Evolutionary conservation across 2,113 vertebrate species (phyloP), one percentile per base, ranked within the genome.

Genomic region (Calypte anna): DNA sequence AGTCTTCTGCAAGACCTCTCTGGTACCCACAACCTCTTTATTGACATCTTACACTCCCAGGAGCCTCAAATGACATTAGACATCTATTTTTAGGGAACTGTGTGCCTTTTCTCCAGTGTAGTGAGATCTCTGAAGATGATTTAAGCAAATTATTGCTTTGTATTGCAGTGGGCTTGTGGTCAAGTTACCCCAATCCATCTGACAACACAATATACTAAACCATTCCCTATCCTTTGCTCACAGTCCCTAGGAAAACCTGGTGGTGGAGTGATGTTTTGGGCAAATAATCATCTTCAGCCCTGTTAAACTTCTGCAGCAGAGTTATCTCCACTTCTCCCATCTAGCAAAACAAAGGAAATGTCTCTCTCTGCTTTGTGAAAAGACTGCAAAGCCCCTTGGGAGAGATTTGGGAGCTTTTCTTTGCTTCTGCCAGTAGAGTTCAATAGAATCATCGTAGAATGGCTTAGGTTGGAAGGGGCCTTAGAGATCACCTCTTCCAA

Each of bases 31-130:
- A 25, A 90, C 28, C 4, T 31, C 23, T 5, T 3, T 14, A 53
- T 31, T 48, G 36, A 19, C 44, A 8, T 54, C 30, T 58, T 38
- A 50, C 50, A 23, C 21, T 68, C 44, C n/a, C 9, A 58, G 33
- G 18, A 75, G 9, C 46, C 23, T 69, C 0, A 0, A 51, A 27
- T 46, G 16, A 3, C 46, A 31, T 6, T 44, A 36, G 14, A 12
- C 15, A 40, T 18, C n/a, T 76, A 19, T 57, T 40, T 57, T 86
- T 40, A 77, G 48, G 31, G 22, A 51, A 11, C 17, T 19, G 9
- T 11, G 20, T 14, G 21, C 8, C 36, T 10, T 68, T 86, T 36
- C 43, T 51, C 9, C 33, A 55, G 14, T 4, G 5, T 6, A 51
- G 6, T 9, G 36, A 28, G 36, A 61, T 46, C 40, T 77, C n/a